Percentiles rank a stretch among this genome's conserved stretches.
These are phyloP conservation scores for Micropoecilia bifurca DNA, from an alignment of 2,797 vertebrate genomes.

Conservation along the genomic window DNA sequence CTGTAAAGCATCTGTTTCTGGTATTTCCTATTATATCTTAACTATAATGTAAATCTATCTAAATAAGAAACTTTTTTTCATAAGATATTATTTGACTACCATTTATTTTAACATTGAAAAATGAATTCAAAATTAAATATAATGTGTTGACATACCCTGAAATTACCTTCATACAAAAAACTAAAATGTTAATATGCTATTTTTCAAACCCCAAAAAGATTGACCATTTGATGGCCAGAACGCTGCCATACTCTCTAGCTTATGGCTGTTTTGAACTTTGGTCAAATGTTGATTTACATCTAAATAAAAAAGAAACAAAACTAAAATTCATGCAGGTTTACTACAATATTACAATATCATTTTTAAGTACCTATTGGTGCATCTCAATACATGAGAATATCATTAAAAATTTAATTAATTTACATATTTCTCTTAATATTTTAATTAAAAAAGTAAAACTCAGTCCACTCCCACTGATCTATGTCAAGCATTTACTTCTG, in stretches of 20 bases:
- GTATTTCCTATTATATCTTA: constrained; percentile 1
- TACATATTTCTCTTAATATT: not conserved
- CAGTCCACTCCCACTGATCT: not conserved
- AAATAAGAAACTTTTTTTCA: constrained; percentile 2
- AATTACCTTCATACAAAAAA: constrained; percentile 53
- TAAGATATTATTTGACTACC: constrained; percentile 44
- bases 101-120: constrained; percentile 33
- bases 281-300: constrained; percentile 38
- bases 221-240: constrained; percentile 8
- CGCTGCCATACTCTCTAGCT: constrained; percentile 11
- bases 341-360: not conserved
- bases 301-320: constrained; percentile 6
- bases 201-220: constrained; percentile 10
- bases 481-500: not conserved
- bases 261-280: constrained; percentile 60
- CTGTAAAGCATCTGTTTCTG: constrained; percentile 37
- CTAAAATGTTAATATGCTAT: constrained; percentile 14
- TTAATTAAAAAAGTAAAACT: not conserved
- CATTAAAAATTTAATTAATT: not conserved
- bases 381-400: not conserved
- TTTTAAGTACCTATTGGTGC: not conserved
- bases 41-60: constrained; percentile 23
- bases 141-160: constrained; percentile 46
- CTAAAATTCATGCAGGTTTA: not conserved
- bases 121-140: constrained; percentile 61